Evolutionary conservation across 2,113 vertebrate species (phyloP).

Genomic region (Pedionomus torquatus): DNA sequence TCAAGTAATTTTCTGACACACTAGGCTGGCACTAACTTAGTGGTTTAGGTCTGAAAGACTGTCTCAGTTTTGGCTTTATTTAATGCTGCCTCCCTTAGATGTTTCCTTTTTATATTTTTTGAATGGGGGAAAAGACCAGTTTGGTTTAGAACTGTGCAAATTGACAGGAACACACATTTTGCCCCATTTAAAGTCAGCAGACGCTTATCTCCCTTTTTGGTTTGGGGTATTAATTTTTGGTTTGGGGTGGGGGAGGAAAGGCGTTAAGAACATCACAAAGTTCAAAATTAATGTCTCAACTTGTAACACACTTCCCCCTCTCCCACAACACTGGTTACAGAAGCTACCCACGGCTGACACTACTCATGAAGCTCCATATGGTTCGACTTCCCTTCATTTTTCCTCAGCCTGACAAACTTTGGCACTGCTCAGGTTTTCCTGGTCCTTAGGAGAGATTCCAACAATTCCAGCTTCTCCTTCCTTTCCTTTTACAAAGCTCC

Average conservation of each 20-base stretch:
- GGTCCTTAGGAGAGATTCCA: conserved; percentile 13
- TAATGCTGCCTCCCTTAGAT: background rate
- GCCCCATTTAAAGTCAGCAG: background rate
- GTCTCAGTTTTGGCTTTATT: background rate
- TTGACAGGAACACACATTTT: fast-evolving
- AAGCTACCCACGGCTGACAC: conserved; percentile 42
- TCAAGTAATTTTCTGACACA: background rate
- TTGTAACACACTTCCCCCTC: background rate
- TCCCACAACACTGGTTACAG: conserved; percentile 19
- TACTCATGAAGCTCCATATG: conserved; percentile 23
- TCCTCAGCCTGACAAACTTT: conserved; percentile 20
- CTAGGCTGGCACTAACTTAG: background rate
- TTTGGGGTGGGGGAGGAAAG: background rate
- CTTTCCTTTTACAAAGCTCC: conserved; percentile 8
- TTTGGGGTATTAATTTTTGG: background rate
- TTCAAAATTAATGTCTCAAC: conserved; percentile 22
- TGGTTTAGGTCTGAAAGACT: background rate
- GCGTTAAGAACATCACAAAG: background rate
- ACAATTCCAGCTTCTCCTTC: background rate
- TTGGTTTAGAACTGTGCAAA: background rate
- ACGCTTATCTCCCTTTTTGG: background rate
- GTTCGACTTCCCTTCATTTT: conserved; percentile 35
- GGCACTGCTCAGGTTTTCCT: conserved; percentile 21
- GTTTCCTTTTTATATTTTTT: background rate
- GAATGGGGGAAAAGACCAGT: background rate